Evolutionary conservation across 2,888 invertebrate genomes (phyloP).

Genomic region (Heliconius ethilla): DNA sequence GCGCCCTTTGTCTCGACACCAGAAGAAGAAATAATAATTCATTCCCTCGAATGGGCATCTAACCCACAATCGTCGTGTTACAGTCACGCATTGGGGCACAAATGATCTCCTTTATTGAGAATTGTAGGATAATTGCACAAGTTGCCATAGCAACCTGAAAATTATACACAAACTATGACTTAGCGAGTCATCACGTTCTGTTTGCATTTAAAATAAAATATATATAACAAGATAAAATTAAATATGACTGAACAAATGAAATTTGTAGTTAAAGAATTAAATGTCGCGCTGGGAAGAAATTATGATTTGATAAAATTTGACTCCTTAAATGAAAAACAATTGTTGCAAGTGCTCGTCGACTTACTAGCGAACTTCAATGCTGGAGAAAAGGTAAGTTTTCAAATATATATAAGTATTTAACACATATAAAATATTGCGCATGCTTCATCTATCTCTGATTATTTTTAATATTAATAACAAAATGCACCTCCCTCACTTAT

Average conservation of each 20-base stretch:
- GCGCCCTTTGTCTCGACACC: too few relatives aligned
- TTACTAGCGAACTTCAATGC: slow-evolving; percentile 87
- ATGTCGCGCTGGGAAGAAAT: slow-evolving; percentile 86
- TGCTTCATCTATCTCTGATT: too few relatives aligned
- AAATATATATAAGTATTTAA: neutral
- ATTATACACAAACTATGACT: neutral
- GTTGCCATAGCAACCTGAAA: slow-evolving; percentile 8
- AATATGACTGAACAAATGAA: slow-evolving; percentile 86
- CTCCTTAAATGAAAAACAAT: slow-evolving; percentile 86
- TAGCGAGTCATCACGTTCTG: neutral
- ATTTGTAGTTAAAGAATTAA: slow-evolving; percentile 87
- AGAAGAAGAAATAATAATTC: too few relatives aligned
- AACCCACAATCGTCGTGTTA: too few relatives aligned
- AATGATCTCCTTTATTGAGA: too few relatives aligned
- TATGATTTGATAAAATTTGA: slow-evolving; percentile 94
- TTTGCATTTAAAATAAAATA: neutral
- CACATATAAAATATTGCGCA: neutral
- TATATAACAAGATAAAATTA: neutral
- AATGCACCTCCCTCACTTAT: too few relatives aligned
- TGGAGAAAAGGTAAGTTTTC: slow-evolving; percentile 79
- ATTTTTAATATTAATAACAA: too few relatives aligned
- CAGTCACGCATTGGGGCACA: too few relatives aligned
- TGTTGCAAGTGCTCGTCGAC: slow-evolving; percentile 90
- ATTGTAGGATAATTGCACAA: too few relatives aligned
- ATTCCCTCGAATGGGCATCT: too few relatives aligned